Conservation (phyloP, 2,797 vertebrate species). For the Chiloscyllium punctatum region DNA sequence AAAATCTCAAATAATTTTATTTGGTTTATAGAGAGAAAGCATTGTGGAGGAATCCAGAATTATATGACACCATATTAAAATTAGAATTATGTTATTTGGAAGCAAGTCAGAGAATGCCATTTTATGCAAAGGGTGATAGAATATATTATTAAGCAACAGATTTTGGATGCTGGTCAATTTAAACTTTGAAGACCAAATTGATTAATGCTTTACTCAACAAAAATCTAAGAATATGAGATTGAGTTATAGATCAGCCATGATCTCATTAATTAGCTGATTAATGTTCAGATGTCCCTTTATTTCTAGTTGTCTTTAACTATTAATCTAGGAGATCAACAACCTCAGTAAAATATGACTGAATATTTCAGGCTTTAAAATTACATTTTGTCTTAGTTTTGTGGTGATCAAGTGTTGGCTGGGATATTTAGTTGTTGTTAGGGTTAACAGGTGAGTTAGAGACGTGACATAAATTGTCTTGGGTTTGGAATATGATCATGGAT, state of each 20-base stretch:
- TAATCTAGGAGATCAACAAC: not conserved
- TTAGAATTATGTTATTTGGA: not conserved
- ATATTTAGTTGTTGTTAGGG: not conserved
- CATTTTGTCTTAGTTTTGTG: not conserved
- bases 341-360: not conserved
- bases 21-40: not conserved
- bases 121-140: not conserved
- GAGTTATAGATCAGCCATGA: not conserved
- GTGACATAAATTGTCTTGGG: not conserved
- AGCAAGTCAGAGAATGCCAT: not conserved
- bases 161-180: not conserved
- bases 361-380: not conserved
- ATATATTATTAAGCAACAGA: not conserved
- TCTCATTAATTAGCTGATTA: not conserved
- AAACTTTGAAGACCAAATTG: not conserved
- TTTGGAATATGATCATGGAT: not conserved
- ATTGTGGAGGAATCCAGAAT: not conserved
- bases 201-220: not conserved
- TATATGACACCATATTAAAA: not conserved
- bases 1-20: not conserved
- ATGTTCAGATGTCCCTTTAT: not conserved
- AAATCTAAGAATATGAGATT: too few relatives aligned
- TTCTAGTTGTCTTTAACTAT: not conserved
- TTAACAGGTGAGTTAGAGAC: not conserved
- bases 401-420: not conserved